These are phyloP conservation scores for Hyles vespertilio DNA, from an alignment of 1,140 invertebrate genomes.

Conservation along the genomic window DNA sequence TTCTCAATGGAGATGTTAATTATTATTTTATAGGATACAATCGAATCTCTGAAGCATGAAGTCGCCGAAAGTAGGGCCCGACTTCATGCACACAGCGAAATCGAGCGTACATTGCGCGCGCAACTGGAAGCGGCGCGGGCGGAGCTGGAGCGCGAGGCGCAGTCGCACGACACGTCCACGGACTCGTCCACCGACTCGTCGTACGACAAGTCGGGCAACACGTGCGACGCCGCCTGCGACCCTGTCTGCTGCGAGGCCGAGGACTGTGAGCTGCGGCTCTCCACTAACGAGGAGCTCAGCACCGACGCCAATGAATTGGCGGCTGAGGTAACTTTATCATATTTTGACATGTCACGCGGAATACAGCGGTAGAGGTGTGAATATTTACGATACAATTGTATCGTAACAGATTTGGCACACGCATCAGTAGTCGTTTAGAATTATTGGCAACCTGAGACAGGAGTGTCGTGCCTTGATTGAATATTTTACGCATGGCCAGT, in stretches of 20 bases:
- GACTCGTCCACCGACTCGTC: constrained; percentile 11
- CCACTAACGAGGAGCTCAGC: constrained; percentile 56
- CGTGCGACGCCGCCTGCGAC: constrained; percentile 58
- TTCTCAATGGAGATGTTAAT: background rate
- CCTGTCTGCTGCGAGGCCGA: constrained; percentile 52
- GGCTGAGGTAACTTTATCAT: constrained; percentile 45
- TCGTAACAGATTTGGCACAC: too few species aligned
- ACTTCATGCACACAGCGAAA: constrained; percentile 60
- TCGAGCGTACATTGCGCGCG: constrained; percentile 60
- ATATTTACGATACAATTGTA: too few species aligned
- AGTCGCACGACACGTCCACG: constrained; percentile 20
- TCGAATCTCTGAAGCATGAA: constrained; percentile 67
- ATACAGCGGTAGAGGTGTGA: too few species aligned
- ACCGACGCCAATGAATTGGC: constrained; percentile 63
- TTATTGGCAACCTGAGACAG: too few species aligned
- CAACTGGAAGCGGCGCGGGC: constrained; percentile 60
- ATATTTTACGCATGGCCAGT: too few species aligned
- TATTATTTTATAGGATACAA: constrained; percentile 42
- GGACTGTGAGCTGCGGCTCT: constrained; percentile 49
- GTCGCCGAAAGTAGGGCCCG: constrained; percentile 62
- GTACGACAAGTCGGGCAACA: constrained; percentile 26
- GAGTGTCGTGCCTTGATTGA: too few species aligned
- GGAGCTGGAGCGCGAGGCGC: constrained; percentile 32
- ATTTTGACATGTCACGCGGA: too few species aligned
- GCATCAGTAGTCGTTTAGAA: too few species aligned